Conservation (phyloP, 2,888 invertebrate species). For the Choreutis nemorana region DNA sequence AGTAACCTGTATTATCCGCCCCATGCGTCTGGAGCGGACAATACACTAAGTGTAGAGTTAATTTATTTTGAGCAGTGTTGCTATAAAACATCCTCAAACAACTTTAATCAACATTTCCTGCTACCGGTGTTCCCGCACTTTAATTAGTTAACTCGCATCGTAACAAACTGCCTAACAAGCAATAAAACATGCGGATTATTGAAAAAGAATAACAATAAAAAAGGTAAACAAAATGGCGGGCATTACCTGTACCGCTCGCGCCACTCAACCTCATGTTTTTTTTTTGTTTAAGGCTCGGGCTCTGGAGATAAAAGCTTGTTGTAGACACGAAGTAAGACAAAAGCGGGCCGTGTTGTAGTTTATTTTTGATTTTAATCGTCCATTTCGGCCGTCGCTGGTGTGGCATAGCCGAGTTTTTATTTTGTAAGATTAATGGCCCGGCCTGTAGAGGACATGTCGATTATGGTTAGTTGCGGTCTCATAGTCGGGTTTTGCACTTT, state of each 20-base stretch:
- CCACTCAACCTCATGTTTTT: slow-evolving; percentile 26
- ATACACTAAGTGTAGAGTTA: too few relatives aligned
- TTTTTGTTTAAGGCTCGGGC: slow-evolving; percentile 29
- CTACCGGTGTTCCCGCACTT: slow-evolving; percentile 37
- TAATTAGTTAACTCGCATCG: slow-evolving; percentile 43
- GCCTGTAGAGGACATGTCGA: slow-evolving; percentile 15
- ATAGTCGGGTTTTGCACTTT: slow-evolving; percentile 21
- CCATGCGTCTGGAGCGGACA: too few relatives aligned
- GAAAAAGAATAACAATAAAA: slow-evolving; percentile 48
- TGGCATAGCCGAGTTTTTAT: slow-evolving; percentile 33
- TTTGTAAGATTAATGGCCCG: slow-evolving; percentile 26
- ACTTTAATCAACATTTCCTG: slow-evolving; percentile 29
- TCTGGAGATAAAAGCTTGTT: slow-evolving; percentile 46
- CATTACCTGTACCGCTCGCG: slow-evolving; percentile 29
- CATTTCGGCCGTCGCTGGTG: slow-evolving; percentile 34
- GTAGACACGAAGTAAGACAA: slow-evolving; percentile 62
- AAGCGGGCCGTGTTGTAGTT: slow-evolving; percentile 46
- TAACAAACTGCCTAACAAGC: slow-evolving; percentile 53
- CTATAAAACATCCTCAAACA: background rate
- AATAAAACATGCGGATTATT: slow-evolving; percentile 59
- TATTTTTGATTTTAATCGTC: slow-evolving; percentile 52
- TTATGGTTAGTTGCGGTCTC: slow-evolving; percentile 19
- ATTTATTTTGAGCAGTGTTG: too few relatives aligned
- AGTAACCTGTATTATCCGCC: too few relatives aligned
- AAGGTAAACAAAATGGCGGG: slow-evolving; percentile 43